Conservation (phyloP, 2,113 vertebrate species). For the Albula glossodonta region DNA sequence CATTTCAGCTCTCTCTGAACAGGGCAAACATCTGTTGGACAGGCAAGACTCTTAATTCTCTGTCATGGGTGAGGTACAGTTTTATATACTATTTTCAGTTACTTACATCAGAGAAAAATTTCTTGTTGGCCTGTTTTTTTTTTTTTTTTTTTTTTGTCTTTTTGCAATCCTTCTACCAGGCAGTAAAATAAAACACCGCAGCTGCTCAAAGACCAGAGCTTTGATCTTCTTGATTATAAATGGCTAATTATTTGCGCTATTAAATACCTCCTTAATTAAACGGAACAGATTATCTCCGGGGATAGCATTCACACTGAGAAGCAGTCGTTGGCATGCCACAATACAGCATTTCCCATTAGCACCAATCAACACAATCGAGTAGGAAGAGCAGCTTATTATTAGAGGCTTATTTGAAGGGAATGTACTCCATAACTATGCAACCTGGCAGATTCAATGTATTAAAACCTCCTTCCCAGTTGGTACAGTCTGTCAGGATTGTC, state of each 20-base stretch:
- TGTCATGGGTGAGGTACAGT: too few species aligned
- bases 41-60: too few species aligned
- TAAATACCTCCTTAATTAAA: slow-evolving; percentile 63
- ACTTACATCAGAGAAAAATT: background rate
- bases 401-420: slow-evolving; percentile 27
- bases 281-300: slow-evolving; percentile 25
- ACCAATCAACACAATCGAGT: slow-evolving; percentile 23
- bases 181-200: slow-evolving; percentile 7
- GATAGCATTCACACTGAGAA: slow-evolving; percentile 25
- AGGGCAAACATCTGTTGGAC: too few species aligned
- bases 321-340: slow-evolving; percentile 26
- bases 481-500: slow-evolving; percentile 13
- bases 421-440: slow-evolving; percentile 21
- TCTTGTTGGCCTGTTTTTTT: slow-evolving; percentile 4
- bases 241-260: slow-evolving; percentile 66
- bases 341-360: slow-evolving; percentile 35
- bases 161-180: slow-evolving; percentile 24
- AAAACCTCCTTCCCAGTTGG: slow-evolving; percentile 28
- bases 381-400: slow-evolving; percentile 31
- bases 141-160: too few species aligned
- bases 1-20: too few species aligned
- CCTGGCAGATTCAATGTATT: slow-evolving; percentile 25
- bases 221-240: slow-evolving; percentile 64
- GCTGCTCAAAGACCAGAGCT: slow-evolving; percentile 40
- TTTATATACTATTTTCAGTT: too few species aligned